Percentiles rank a stretch among this genome's conserved stretches.
phyloP scores from a whole-genome alignment of 2,797 vertebrate species.

The Pachyuromys duprasi region DNA sequence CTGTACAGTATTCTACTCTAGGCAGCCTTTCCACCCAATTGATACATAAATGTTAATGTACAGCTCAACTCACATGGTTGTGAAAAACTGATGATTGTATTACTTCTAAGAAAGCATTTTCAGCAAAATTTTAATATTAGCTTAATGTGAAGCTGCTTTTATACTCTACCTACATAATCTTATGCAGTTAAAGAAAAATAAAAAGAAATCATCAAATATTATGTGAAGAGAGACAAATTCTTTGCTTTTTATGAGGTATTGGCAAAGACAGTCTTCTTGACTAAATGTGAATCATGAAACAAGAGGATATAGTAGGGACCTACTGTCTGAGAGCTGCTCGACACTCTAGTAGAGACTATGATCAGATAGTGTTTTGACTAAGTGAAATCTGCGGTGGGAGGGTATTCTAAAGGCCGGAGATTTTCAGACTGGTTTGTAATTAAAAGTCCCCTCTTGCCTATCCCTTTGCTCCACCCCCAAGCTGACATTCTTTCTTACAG shows the following conservation, averaged over 20 bases:
- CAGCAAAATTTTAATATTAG: conserved; percentile 30
- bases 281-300: background rate
- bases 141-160: conserved; percentile 41
- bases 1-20: background rate
- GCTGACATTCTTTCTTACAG: background rate
- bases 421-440: background rate
- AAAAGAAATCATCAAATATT: background rate
- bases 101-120: conserved; percentile 39
- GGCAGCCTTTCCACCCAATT: conserved; percentile 40
- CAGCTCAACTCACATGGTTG: background rate
- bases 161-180: background rate
- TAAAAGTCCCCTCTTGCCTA: background rate
- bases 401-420: background rate
- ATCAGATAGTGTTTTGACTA: background rate
- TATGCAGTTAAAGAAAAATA: background rate
- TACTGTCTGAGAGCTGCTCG: background rate
- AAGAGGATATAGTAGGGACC: background rate
- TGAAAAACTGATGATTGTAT: conserved; percentile 19
- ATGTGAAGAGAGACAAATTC: background rate
- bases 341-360: background rate
- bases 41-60: background rate
- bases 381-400: background rate
- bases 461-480: background rate
- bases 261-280: background rate
- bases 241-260: conserved; percentile 32